Percentiles rank a stretch among this genome's conserved stretches.
Conservation (phyloP, 2,113 vertebrate genomes). For the Alethe diademata region DNA sequence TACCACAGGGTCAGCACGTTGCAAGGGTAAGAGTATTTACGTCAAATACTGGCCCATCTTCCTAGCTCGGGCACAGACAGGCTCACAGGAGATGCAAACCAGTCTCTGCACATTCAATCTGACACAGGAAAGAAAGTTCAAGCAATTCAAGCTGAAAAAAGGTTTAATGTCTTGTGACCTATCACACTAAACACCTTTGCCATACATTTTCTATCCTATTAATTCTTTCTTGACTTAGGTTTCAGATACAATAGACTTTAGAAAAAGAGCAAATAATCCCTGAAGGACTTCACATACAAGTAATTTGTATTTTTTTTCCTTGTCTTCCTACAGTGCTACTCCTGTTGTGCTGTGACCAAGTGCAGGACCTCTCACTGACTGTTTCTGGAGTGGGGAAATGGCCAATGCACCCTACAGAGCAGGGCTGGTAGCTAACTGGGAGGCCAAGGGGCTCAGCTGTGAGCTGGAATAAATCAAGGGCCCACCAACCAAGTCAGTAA, state of each 20-base stretch:
- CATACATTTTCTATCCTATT: neutral
- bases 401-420: neutral
- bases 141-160: neutral
- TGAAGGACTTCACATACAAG: neutral
- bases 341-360: neutral
- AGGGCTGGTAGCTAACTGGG: neutral
- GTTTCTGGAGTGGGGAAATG: neutral
- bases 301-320: neutral
- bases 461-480: neutral
- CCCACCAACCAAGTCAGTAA: neutral
- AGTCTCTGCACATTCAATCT: neutral
- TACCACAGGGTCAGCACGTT: neutral
- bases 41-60: neutral
- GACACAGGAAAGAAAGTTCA: neutral
- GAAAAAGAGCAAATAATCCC: neutral
- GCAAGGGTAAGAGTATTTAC: neutral
- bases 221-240: neutral
- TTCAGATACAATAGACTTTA: neutral
- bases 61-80: neutral
- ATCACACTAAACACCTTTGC: neutral
- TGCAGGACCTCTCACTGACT: neutral
- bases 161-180: neutral
- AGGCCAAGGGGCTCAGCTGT: neutral
- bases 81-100: neutral
- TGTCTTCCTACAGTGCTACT: neutral